Base-by-base conservation (phyloP, 2,888 invertebrate species). In the Mesoligia furuncula region DNA sequence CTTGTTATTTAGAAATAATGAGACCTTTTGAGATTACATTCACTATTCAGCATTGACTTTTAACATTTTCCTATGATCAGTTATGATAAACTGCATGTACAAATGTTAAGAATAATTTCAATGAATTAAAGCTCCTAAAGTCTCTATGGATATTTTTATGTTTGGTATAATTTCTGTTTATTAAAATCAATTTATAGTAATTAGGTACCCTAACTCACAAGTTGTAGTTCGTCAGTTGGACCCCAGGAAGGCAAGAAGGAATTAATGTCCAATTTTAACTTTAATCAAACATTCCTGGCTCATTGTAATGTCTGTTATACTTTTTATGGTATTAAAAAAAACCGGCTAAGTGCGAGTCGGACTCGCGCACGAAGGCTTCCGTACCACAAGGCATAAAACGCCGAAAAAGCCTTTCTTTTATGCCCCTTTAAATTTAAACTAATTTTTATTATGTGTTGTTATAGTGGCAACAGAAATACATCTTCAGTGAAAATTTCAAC, bases 11-110 rank as follows among this genome's bases (percentile, higher is more conserved):
- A 39, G 9, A 71, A 57, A 67, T 57, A 42, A 77, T 68, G 13
- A 48, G 17, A 68, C 57, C 39, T 68, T 75, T 57, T 57, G 39
- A 7, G 15, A 42, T 57, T 9, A 31, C 39, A 66, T 51, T 77
- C 39, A 48, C 39, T 36, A 70, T 67, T 51, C 11, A 62, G 42
- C 36, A 70, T 70, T 76, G 81, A 61, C 51, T 66, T 66, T 61
- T 67, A 66, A 79, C 27, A 61, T 61, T 67, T 81, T 51, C 3
- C 5, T 13, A 4, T 31, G 27, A 48, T 48, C 7, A 24, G 17
- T 45, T 36, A n/a, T 13, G 20, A 17, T 57, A 73, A 45, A 59
- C 36, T 59, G 45, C 15, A 48, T 39, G 7, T 27, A 70, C 71
- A 31, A 3, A 81, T 73, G 11, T 64, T 45, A 80, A 39, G 20